Conservation (phyloP, 2,888 invertebrate species). For the Ormyrus thymus region DNA sequence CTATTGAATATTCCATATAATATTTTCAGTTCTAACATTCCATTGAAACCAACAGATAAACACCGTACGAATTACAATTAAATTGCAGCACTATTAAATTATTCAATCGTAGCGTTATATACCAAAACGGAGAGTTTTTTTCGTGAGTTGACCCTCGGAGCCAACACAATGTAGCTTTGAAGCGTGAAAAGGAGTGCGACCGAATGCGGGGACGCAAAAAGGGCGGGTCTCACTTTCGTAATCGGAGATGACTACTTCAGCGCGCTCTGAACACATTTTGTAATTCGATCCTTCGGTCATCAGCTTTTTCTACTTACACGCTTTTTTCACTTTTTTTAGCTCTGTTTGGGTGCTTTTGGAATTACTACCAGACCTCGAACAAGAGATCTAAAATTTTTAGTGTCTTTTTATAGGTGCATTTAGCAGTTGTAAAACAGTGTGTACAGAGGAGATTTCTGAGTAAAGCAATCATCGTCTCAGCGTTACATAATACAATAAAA, state of each 20-base stretch:
- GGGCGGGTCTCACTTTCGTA: conserved; percentile 50
- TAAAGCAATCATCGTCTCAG: too few species aligned
- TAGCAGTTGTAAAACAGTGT: too few species aligned
- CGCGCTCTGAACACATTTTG: conserved; percentile 49
- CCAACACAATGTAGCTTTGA: conserved; percentile 25
- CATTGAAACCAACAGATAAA: too few species aligned
- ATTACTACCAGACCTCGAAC: too few species aligned
- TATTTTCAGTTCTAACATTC: too few species aligned
- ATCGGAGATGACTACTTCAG: conserved; percentile 52
- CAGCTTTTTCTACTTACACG: conserved; percentile 20
- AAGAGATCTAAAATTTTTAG: too few species aligned
- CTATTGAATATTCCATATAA: too few species aligned
- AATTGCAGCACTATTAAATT: background rate
- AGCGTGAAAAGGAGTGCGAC: conserved; percentile 42
- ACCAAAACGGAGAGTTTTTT: conserved; percentile 32
- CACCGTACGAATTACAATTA: too few species aligned
- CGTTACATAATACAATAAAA: too few species aligned
- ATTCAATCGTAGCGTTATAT: conserved; percentile 17
- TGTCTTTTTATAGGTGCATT: too few species aligned
- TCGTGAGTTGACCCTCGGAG: conserved; percentile 25
- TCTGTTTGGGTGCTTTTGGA: too few species aligned
- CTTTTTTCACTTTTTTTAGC: background rate
- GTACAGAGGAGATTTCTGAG: too few species aligned
- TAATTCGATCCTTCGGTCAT: conserved; percentile 44
- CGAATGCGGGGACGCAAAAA: conserved; percentile 19